Base-by-base conservation (phyloP, 2,113 vertebrate genomes). In the Saguinus midas region DNA sequence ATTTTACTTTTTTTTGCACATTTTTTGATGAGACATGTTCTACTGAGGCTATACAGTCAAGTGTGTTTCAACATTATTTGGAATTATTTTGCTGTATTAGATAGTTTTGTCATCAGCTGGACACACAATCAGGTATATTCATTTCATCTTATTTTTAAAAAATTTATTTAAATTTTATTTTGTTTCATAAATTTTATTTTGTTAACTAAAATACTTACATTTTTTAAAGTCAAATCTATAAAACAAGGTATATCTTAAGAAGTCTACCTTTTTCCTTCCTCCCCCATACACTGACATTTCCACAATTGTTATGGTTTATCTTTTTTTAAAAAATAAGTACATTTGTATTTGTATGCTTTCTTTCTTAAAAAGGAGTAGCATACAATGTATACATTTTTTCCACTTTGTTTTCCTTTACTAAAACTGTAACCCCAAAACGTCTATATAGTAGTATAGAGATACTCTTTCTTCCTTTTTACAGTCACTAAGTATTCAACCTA, bases 181-280 rank as follows among this genome's bases (percentile, higher is more conserved):
- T 75, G 5, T 86, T 78, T 40, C 37, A 40, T 14, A 91, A 68
- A 76, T 58, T 40, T 81, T 83, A 52, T 91, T 91, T 90, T 75
- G 5, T 86, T 78, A 88, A 93, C 10, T 81, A 68, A 88, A 84
- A 84, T 88, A 82, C 92, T 76, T 85, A 72, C 43, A 61, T 79
- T 95, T 17, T 80, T 94, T 35, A 80, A 88, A 91, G 52, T 82
- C 16, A 88, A 75, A 81, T 57, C 40, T 85, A 25, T 89, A 43
- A 68, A 91, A 72, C 12, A 90, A 94, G 14, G 55, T 61, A 14
- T 78, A 89, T 61, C 21, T 29, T 25, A 32, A 55, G 32, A 93
- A 80, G 16, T 76, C 13, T 52, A 66, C 5, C 8, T 12, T 82
- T 87, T 87, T 68, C 3, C 16, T 82, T 21, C 6, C 14, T 72